These are phyloP conservation scores for Trematocara macrostoma DNA, from an alignment of 2,113 vertebrate genomes.

Conservation along the genomic window DNA sequence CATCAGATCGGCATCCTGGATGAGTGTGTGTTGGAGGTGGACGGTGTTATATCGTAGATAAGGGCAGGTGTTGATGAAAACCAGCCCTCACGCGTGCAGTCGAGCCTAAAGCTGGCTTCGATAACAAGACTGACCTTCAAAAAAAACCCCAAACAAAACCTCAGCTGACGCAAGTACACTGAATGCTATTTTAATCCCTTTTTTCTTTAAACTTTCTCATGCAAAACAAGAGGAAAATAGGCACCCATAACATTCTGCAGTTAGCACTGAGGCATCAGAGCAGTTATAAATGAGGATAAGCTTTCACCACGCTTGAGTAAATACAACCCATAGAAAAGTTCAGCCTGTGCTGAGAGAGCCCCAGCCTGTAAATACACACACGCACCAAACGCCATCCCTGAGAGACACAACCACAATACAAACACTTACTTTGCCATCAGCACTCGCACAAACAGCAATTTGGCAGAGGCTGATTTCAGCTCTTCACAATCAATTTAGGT, in stretches of 20 bases:
- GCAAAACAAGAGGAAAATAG: conserved; percentile 25
- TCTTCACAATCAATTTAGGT: conserved; percentile 43
- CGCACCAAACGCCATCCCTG: not conserved
- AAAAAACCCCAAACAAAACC: not conserved
- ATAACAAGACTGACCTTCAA: conserved; percentile 51
- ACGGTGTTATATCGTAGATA: not conserved
- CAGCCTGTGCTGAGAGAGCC: not conserved
- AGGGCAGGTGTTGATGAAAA: not conserved
- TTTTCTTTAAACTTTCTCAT: not conserved
- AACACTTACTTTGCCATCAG: conserved; percentile 30
- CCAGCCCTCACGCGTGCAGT: not conserved
- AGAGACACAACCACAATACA: conserved; percentile 25
- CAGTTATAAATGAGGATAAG: conserved; percentile 35
- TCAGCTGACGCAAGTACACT: not conserved
- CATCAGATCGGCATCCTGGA: conserved; percentile 45
- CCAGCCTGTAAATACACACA: conserved; percentile 8
- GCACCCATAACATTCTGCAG: conserved; percentile 17
- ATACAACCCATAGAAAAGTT: conserved; percentile 33
- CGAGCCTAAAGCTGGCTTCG: not conserved
- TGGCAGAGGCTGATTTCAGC: conserved; percentile 38
- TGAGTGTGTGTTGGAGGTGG: conserved; percentile 16
- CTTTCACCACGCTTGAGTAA: conserved; percentile 33
- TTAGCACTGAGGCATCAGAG: conserved; percentile 27
- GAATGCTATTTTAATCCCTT: conserved; percentile 13
- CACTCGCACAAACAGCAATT: conserved; percentile 24